A percentile compares a stretch with the other conserved stretches of the same genome.
Conservation (phyloP, 30 jellyfish, hydroid and myxozoan genomes). For the Aurelia sp. region DNA sequence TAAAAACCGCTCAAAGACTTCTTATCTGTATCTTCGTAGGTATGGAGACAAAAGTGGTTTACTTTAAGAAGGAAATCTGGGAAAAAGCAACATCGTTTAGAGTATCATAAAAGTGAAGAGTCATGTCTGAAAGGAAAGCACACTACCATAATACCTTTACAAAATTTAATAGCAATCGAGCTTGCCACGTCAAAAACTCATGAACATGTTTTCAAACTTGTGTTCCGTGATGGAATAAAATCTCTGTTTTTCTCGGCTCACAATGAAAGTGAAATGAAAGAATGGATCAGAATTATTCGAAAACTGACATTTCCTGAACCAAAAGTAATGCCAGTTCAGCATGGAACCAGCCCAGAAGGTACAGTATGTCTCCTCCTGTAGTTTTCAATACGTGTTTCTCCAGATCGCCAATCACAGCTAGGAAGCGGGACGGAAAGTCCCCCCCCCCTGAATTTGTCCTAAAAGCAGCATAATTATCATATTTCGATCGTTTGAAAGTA, state of each 20-base stretch:
- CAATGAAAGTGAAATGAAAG: slow-evolving; percentile 74
- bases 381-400: neutral
- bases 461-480: no score
- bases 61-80: slow-evolving; percentile 87
- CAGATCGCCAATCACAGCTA: neutral
- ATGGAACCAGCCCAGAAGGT: slow-evolving; percentile 58
- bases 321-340: slow-evolving; percentile 35
- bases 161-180: slow-evolving; percentile 58
- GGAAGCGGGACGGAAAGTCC: no score
- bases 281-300: slow-evolving; percentile 81
- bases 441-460: no score
- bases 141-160: slow-evolving; percentile 86
- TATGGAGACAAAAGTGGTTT: slow-evolving; percentile 94
- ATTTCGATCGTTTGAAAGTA: no score
- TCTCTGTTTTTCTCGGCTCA: slow-evolving; percentile 70
- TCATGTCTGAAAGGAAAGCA: slow-evolving; percentile 79
- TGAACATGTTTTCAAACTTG: slow-evolving; percentile 62
- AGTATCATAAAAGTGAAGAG: slow-evolving; percentile 89
- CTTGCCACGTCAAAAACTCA: slow-evolving; percentile 75
- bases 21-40: slow-evolving; percentile 37
- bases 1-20: no score
- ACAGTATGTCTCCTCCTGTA: neutral
- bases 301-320: slow-evolving; percentile 82
- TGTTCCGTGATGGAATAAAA: slow-evolving; percentile 74
- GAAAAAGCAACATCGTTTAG: slow-evolving; percentile 82